Conservation (phyloP, 2,797 vertebrate genomes). For the Okamejei kenojei region DNA sequence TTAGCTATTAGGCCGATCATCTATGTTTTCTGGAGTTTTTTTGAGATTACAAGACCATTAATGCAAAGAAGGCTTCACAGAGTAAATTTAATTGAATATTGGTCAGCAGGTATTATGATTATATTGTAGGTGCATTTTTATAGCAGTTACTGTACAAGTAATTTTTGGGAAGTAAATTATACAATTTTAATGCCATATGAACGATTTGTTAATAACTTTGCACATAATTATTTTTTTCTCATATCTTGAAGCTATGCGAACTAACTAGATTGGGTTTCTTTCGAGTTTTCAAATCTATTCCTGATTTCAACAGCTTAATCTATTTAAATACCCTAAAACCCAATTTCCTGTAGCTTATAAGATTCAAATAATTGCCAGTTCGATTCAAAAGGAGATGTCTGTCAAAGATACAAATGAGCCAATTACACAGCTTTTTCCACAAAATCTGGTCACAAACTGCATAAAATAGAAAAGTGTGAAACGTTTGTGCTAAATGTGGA, state of each 20-base stretch:
- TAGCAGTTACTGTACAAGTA: background rate
- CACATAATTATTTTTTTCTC: background rate
- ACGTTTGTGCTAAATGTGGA: background rate
- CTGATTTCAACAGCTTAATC: background rate
- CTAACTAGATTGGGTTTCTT: background rate
- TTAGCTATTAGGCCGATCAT: background rate
- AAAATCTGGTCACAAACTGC: background rate
- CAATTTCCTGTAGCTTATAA: background rate
- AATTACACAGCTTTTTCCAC: background rate
- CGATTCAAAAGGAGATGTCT: background rate
- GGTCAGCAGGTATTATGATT: background rate
- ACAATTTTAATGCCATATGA: background rate
- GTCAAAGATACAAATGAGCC: background rate
- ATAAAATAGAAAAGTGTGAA: background rate
- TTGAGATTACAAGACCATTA: background rate
- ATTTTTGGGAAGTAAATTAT: background rate
- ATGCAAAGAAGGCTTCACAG: background rate
- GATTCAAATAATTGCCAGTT: background rate
- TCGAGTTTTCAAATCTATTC: background rate
- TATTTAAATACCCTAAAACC: background rate
- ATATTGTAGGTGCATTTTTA: background rate
- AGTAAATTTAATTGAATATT: background rate
- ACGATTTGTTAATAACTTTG: background rate
- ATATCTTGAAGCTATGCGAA: background rate
- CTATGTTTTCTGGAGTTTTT: background rate